These are phyloP conservation scores for Aphrocallistes beatrix DNA, from an alignment of 37 sponge, comb jelly and placozoan species.

Conservation along the genomic window DNA sequence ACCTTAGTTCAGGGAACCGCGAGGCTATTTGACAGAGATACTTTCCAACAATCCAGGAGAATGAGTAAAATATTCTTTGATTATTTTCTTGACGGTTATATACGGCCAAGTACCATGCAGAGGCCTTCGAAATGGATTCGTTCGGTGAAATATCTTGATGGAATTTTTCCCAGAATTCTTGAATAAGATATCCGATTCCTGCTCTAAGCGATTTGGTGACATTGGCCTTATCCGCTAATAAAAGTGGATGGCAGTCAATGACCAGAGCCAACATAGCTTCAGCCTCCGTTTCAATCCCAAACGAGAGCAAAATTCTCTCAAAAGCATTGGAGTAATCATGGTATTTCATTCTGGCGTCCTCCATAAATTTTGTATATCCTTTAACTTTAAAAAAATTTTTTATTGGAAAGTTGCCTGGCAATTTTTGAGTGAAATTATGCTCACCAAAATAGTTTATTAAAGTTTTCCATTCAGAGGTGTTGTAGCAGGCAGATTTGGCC, in stretches of 20 bases:
- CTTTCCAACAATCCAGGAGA: background rate
- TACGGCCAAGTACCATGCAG: background rate
- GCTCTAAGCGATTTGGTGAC: background rate
- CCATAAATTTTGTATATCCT: background rate
- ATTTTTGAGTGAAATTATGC: background rate
- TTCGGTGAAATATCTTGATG: background rate
- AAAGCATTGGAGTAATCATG: background rate
- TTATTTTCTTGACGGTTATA: background rate
- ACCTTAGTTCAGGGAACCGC: background rate
- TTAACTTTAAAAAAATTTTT: background rate
- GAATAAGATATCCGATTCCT: background rate
- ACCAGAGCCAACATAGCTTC: background rate
- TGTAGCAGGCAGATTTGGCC: background rate
- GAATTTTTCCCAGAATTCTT: background rate
- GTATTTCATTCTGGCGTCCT: background rate
- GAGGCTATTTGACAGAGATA: background rate
- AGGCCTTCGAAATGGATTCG: background rate
- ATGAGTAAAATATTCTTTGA: background rate
- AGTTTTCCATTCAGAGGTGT: background rate
- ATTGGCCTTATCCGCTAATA: background rate
- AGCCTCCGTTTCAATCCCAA: conserved; percentile 6
- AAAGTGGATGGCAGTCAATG: background rate
- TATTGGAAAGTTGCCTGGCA: background rate
- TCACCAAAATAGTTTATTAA: background rate
- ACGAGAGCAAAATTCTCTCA: background rate